Evolutionary conservation across 1,140 invertebrate genomes (phyloP).

Genomic region (Nilaparvata lugens): DNA sequence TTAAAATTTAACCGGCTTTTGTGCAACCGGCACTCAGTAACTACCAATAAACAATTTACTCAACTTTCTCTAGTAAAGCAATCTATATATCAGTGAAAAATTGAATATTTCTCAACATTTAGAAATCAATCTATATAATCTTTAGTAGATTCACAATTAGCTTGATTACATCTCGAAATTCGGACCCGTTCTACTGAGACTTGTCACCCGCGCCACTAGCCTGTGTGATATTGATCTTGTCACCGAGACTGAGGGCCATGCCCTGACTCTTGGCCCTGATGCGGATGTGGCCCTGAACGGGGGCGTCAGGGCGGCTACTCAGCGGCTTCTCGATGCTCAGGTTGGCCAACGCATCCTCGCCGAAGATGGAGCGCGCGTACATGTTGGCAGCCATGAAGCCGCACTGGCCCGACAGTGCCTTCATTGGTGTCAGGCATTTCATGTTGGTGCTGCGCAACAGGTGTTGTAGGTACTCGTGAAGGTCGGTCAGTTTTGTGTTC

Average conservation of each 20-base stretch:
- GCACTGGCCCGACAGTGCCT: slow-evolving; percentile 90
- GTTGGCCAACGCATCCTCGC: slow-evolving; percentile 97
- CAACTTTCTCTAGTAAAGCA: too few relatives aligned
- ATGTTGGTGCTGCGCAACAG: slow-evolving; percentile 94
- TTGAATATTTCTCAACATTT: too few relatives aligned
- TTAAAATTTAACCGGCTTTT: too few relatives aligned
- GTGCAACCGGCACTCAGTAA: too few relatives aligned
- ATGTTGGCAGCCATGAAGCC: slow-evolving; percentile 99
- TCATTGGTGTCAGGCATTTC: slow-evolving; percentile 95
- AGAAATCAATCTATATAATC: too few relatives aligned
- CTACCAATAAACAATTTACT: too few relatives aligned
- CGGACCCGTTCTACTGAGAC: too few relatives aligned
- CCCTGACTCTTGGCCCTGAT: slow-evolving; percentile 98
- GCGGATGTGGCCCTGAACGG: slow-evolving; percentile 92
- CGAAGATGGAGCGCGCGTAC: slow-evolving; percentile 98
- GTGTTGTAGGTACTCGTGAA: slow-evolving; percentile 88
- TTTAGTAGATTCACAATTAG: too few relatives aligned
- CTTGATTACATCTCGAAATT: too few relatives aligned
- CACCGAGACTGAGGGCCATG: slow-evolving; percentile 92
- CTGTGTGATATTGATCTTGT: slow-evolving; percentile 93
- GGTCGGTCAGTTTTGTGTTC: slow-evolving; percentile 86
- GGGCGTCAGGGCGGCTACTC: slow-evolving; percentile 69
- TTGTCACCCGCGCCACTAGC: too few relatives aligned
- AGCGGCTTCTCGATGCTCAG: slow-evolving; percentile 94
- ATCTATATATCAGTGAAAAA: too few relatives aligned